These are phyloP conservation scores for Mermis nigrescens DNA, from an alignment of 2,888 invertebrate species.

Conservation along the genomic window DNA sequence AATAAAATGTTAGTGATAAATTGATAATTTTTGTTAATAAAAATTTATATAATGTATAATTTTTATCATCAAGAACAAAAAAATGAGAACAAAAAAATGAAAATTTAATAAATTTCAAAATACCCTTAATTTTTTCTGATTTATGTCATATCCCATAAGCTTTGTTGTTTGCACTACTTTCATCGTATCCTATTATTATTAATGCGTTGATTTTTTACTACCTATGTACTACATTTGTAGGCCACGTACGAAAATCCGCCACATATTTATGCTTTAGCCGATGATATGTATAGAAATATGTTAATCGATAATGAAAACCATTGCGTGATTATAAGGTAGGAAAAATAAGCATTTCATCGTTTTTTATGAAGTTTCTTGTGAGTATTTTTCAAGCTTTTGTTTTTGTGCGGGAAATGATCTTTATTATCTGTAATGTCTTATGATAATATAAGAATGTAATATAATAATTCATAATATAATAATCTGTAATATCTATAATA, in stretches of 20 bases:
- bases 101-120: no score
- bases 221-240: slow-evolving; percentile 30
- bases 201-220: neutral
- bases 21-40: no score
- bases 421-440: neutral
- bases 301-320: slow-evolving; percentile 49
- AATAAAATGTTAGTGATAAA: no score
- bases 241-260: slow-evolving; percentile 52
- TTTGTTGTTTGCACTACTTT: neutral
- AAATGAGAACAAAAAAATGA: no score
- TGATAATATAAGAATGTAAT: no score
- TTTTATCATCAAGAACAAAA: no score
- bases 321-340: slow-evolving; percentile 50
- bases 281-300: slow-evolving; percentile 53
- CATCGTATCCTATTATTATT: neutral
- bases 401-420: neutral
- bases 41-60: no score
- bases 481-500: no score
- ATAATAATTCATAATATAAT: no score
- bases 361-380: neutral
- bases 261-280: slow-evolving; percentile 48
- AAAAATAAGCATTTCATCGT: neutral
- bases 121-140: no score
- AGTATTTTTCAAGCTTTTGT: neutral
- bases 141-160: neutral